These are phyloP conservation scores for Porites lobata DNA, from an alignment of 92 coral and sea anemone genomes.

Conservation along the genomic window DNA sequence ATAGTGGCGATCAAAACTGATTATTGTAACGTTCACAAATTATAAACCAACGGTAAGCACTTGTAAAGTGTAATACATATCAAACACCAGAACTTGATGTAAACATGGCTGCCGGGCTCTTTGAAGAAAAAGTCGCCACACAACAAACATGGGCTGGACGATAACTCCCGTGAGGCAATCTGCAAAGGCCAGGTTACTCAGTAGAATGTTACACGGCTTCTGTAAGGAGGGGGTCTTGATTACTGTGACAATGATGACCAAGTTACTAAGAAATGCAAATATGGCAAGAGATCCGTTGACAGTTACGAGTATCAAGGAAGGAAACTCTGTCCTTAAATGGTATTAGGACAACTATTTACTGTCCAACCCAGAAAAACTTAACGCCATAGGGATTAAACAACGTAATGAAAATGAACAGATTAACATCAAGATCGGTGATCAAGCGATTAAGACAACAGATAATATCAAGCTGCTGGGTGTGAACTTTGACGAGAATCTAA, in stretches of 20 bases:
- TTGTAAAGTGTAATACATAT: neutral
- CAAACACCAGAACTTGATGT: neutral
- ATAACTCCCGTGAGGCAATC: constrained; percentile 56
- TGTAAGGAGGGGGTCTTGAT: constrained; percentile 32
- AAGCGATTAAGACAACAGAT: no score
- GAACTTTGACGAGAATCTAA: no score
- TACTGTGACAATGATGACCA: constrained; percentile 36
- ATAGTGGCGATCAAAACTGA: constrained; percentile 22
- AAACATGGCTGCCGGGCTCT: neutral
- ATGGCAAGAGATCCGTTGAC: constrained; percentile 4
- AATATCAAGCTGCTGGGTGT: no score
- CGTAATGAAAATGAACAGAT: no score
- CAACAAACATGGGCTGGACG: constrained; percentile 50
- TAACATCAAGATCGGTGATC: no score
- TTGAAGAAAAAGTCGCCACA: constrained; percentile 26
- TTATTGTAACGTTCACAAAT: neutral
- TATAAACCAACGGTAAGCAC: neutral
- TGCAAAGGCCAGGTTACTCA: constrained; percentile 51
- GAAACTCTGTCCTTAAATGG: no score
- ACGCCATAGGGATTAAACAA: no score
- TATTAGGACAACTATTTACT: no score
- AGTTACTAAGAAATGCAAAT: constrained; percentile 4
- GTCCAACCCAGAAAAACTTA: no score
- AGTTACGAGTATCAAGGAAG: neutral
- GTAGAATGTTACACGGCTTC: constrained; percentile 44